These are phyloP conservation scores for Dasypolia templi DNA, from an alignment of 2,888 invertebrate species.

Conservation along the genomic window DNA sequence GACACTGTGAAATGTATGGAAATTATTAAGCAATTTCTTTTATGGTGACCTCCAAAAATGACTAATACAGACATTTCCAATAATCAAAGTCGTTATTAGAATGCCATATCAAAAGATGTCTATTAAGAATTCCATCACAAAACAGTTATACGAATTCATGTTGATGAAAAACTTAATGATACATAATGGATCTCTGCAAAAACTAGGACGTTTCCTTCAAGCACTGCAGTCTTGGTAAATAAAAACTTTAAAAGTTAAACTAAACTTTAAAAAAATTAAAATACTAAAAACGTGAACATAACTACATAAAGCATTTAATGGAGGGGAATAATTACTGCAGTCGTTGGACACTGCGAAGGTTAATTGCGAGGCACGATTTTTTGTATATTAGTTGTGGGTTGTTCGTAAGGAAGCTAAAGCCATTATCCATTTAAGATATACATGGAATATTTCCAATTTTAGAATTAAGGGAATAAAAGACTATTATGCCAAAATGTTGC, in stretches of 20 bases:
- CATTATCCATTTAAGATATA: conserved; percentile 7
- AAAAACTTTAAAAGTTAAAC: too few species aligned
- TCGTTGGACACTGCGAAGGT: conserved; percentile 58
- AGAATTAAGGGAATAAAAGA: not conserved
- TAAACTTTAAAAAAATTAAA: too few species aligned
- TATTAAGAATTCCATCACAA: conserved; percentile 4
- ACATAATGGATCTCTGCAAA: conserved; percentile 38
- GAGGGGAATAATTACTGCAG: conserved; percentile 58
- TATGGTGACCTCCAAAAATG: conserved; percentile 22
- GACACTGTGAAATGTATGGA: conserved; percentile 62
- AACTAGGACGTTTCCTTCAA: conserved; percentile 42
- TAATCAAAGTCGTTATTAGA: not conserved
- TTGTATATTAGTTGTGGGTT: conserved; percentile 44
- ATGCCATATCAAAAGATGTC: not conserved
- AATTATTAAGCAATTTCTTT: conserved; percentile 56
- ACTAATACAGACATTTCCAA: conserved; percentile 11
- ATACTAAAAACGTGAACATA: conserved; percentile 34
- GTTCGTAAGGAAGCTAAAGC: conserved; percentile 7
- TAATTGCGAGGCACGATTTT: conserved; percentile 60
- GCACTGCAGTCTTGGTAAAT: conserved; percentile 10
- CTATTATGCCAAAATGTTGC: not conserved
- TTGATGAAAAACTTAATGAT: conserved; percentile 46
- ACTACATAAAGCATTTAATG: conserved; percentile 35
- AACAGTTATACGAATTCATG: conserved; percentile 26
- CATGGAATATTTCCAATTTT: not conserved